Evolutionary conservation across 2,797 vertebrate species (phyloP), one percentile per base, ranked within the genome.

Genomic region (Oreochromis grahami): DNA sequence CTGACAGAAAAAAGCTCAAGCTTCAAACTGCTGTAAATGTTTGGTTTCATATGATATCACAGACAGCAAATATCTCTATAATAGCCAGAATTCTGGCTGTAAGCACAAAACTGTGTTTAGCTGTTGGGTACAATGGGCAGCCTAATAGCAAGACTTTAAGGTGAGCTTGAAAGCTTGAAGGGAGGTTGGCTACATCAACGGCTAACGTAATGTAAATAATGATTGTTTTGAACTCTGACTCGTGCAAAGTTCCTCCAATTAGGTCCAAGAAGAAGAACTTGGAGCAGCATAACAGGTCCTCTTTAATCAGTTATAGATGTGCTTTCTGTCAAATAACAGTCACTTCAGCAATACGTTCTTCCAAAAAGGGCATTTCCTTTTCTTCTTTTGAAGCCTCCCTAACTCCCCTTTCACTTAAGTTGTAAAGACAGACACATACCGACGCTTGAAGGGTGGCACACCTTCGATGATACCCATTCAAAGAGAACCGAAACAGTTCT

Each of bases 401-500:
- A 29, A 76, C 29, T 81, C 13, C 29, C 8, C 21, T 76, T 81
- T 65, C 24, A 15, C 34, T 77, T 24, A 76, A 43, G 53, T 17
- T 63, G 43, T 19, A 63, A 38, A 82, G 51, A 32, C 38, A 32
- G 24, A 84, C n/a, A 63, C 4, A 53, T 5, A 32, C 8, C 41
- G 14, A 79, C 0, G 3, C 77, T 80, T 15, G 60, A 84, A 38
- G 76, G 70, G 53, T 5, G 34, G 32, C 43, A 36, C 78, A 83
- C 79, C 50, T 87, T 85, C 80, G 85, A 48, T 41, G 72, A 84
- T 63, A 52, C 52, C 82, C 82, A 79, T 82, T 84, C 43, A 81
- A 70, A 87, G 45, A 74, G 77, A 89, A 81, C 14, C 74, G 50
- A 84, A 83, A 84, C 78, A 26, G 82, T 74, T 86, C 74, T 85